Percentiles rank a stretch among this genome's conserved stretches.
These are phyloP conservation scores for Agonopterix subpropinquella DNA, from an alignment of 2,888 invertebrate species.

Conservation along the genomic window DNA sequence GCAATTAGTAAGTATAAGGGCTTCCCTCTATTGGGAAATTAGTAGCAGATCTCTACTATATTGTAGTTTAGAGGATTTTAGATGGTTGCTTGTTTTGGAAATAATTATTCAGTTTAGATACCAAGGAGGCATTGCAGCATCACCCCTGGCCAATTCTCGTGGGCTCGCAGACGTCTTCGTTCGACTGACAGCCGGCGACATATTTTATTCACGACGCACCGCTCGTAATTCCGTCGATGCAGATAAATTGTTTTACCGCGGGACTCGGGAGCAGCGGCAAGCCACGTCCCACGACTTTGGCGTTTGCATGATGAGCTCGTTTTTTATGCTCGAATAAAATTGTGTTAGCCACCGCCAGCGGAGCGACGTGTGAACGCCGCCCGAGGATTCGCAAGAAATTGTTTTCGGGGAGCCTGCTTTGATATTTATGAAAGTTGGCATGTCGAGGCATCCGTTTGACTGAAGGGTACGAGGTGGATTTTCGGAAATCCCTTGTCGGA, in stretches of 20 bases:
- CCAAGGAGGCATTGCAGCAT: slow-evolving; percentile 4
- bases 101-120: too few species aligned
- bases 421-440: slow-evolving; percentile 71
- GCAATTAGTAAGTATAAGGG: too few species aligned
- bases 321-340: slow-evolving; percentile 75
- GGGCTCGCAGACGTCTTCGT: slow-evolving; percentile 45
- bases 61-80: too few species aligned
- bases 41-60: too few species aligned
- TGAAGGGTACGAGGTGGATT: slow-evolving; percentile 52
- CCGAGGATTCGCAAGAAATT: slow-evolving; percentile 50
- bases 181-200: slow-evolving; percentile 69
- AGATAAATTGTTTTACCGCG: slow-evolving; percentile 76
- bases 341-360: slow-evolving; percentile 63
- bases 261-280: slow-evolving; percentile 20
- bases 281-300: slow-evolving; percentile 68
- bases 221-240: slow-evolving; percentile 73
- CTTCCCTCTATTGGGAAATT: too few species aligned
- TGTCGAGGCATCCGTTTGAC: slow-evolving; percentile 51
- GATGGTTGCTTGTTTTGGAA: too few species aligned
- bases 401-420: slow-evolving; percentile 63
- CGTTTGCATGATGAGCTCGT: slow-evolving; percentile 75
- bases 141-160: slow-evolving; percentile 34
- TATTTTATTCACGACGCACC: slow-evolving; percentile 72
- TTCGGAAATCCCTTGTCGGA: slow-evolving; percentile 18
- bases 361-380: slow-evolving; percentile 57